Evolutionary conservation across 2,888 invertebrate species (phyloP), one percentile per base, ranked within the genome.

Genomic region (Brachyptera risi): DNA sequence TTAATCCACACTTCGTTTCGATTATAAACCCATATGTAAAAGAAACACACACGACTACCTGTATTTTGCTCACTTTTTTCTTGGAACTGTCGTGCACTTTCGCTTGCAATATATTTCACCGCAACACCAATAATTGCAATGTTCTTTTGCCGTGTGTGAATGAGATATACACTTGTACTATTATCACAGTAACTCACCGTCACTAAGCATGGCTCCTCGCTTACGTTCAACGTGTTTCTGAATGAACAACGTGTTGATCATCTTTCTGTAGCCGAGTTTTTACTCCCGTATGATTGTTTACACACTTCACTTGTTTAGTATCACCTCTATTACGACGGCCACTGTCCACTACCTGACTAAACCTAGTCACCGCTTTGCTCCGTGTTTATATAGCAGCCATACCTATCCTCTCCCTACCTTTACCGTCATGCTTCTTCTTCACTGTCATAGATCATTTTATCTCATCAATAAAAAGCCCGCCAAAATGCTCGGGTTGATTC

Each of bases 261-360:
- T 15, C 40, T 38, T 17, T 17, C 40, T 11, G 31, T 31, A 31
- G 31, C 11, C 5, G 31, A 31, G 31, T 31, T 31, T 31, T 31
- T 7, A 11, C 11, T 31, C 31, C 7, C 5, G 31, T 31, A 7
- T 31, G 11, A 31, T 7, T 31, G 31, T 31, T 31, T 31, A 31
- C 31, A 31, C 31, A 7, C 31, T n/a, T 31, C 31, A 31, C 31
- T 31, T 31, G n/a, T n/a, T n/a, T n/a, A n/a, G n/a, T n/a, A n/a
- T n/a, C n/a, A n/a, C n/a, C n/a, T n/a, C 21, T 49, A 23, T 24
- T 21, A 31, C 51, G 27, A 5, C 51, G 51, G 21, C 31, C 31
- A 51, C n/a, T 51, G 51, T 26, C 51, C 54, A 37, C 54, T 54
- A 54, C 54, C 54, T 54, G 54, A 54, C 54, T 54, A 54, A 54